A percentile compares a stretch with the other conserved stretches of the same genome.
phyloP scores from a whole-genome alignment of 2,888 invertebrate species.

The Oscheius myriophilus region DNA sequence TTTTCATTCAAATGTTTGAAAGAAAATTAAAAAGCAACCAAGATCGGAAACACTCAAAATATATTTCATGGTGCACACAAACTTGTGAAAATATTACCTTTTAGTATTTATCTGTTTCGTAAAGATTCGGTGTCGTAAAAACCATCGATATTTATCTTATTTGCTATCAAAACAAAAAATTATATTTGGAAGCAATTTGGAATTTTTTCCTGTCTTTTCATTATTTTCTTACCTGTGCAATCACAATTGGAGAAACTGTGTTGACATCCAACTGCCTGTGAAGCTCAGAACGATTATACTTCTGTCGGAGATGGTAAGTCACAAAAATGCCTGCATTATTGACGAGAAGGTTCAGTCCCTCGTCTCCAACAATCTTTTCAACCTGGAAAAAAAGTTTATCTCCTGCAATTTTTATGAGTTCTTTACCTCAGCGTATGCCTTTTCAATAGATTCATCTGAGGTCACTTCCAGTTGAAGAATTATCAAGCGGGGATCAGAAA shows the following conservation, averaged over 20 bases:
- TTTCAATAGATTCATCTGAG: slow-evolving; percentile 34
- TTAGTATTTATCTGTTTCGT: too few species aligned
- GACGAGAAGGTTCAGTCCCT: slow-evolving; percentile 38
- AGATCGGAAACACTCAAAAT: too few species aligned
- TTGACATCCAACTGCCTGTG: slow-evolving; percentile 81
- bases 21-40: too few species aligned
- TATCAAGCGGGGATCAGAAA: slow-evolving; percentile 25
- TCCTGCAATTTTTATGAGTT: too few species aligned
- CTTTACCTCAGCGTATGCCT: slow-evolving; percentile 23
- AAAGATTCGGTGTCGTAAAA: too few species aligned
- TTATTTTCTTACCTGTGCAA: slow-evolving; percentile 43
- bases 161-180: too few species aligned
- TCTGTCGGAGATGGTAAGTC: neutral
- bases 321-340: slow-evolving; percentile 31
- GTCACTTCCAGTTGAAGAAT: slow-evolving; percentile 40
- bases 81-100: too few species aligned
- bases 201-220: too few species aligned
- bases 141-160: too few species aligned
- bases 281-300: slow-evolving; percentile 74
- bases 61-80: too few species aligned
- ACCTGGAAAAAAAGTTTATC: slow-evolving; percentile 16
- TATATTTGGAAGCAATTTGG: too few species aligned
- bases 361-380: slow-evolving; percentile 37
- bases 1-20: too few species aligned
- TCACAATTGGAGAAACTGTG: slow-evolving; percentile 71